These are phyloP conservation scores for Protonemura montana DNA, from an alignment of 2,888 invertebrate species.

Conservation along the genomic window DNA sequence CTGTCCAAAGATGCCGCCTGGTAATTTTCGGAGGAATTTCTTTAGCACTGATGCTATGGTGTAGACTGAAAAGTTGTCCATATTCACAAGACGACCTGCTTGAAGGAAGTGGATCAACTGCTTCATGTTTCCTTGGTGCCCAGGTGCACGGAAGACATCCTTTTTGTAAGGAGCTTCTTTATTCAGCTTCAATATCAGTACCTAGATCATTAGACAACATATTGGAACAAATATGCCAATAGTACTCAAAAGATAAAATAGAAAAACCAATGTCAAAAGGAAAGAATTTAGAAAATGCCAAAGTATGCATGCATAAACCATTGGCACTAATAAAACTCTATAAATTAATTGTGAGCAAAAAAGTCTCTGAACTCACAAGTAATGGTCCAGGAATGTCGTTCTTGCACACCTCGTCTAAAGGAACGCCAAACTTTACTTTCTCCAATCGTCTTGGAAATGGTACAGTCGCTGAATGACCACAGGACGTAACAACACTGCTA, in stretches of 20 bases:
- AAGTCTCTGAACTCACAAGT: slow-evolving; percentile 68
- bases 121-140: slow-evolving; percentile 94
- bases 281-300: no score
- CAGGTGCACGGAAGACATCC: slow-evolving; percentile 94
- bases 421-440: slow-evolving; percentile 94
- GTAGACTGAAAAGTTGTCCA: slow-evolving; percentile 95
- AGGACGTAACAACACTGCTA: slow-evolving; percentile 89
- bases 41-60: slow-evolving; percentile 98
- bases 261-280: no score
- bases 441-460: slow-evolving; percentile 85
- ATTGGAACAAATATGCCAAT: no score
- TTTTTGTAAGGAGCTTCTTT: slow-evolving; percentile 93
- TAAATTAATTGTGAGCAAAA: no score
- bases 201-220: slow-evolving; percentile 64
- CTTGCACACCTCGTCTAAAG: slow-evolving; percentile 91
- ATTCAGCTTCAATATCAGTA: slow-evolving; percentile 90
- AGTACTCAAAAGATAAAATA: no score
- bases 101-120: slow-evolving; percentile 85
- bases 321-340: no score
- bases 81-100: slow-evolving; percentile 87
- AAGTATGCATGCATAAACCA: no score
- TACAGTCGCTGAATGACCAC: slow-evolving; percentile 82
- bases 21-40: slow-evolving; percentile 96
- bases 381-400: slow-evolving; percentile 94
- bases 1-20: slow-evolving; percentile 94